Conservation (phyloP, 2,888 invertebrate genomes). For the Chironomus tentans region DNA sequence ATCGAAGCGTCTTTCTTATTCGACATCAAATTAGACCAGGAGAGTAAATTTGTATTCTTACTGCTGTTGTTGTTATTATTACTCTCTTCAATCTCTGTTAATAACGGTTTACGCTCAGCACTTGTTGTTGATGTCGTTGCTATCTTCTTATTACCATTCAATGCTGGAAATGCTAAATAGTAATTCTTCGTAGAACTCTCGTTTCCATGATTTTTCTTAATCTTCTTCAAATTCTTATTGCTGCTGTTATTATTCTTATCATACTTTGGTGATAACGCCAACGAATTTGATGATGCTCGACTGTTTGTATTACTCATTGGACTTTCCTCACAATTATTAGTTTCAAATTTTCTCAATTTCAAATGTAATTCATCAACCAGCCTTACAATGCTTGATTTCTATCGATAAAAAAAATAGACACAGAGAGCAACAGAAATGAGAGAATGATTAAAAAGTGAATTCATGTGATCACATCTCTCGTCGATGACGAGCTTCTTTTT, state of each 20-base stretch:
- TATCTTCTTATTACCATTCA: conserved; percentile 32
- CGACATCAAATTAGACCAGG: conserved; percentile 20
- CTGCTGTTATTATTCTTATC: background rate
- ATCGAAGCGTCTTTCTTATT: background rate
- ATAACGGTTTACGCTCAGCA: background rate
- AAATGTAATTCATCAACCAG: conserved; percentile 75
- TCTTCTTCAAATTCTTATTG: conserved; percentile 23
- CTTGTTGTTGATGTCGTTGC: background rate
- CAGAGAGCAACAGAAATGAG: conserved; percentile 35
- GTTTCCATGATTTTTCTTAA: conserved; percentile 26
- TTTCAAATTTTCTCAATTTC: conserved; percentile 63
- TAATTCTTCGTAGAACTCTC: conserved; percentile 62
- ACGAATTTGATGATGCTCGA: background rate
- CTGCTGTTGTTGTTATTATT: background rate
- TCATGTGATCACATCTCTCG: conserved; percentile 37
- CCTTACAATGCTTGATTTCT: conserved; percentile 60
- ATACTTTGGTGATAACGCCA: background rate
- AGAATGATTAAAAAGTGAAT: conserved; percentile 37
- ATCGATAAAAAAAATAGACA: conserved; percentile 18
- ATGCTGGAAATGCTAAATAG: conserved; percentile 68
- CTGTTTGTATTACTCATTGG: background rate
- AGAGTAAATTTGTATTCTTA: background rate
- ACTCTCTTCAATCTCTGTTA: background rate
- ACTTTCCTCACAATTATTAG: conserved; percentile 30
- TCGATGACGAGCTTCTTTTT: no score